Conservation (phyloP, 2,113 vertebrate genomes). For the Dolichallabes microphthalmus region DNA sequence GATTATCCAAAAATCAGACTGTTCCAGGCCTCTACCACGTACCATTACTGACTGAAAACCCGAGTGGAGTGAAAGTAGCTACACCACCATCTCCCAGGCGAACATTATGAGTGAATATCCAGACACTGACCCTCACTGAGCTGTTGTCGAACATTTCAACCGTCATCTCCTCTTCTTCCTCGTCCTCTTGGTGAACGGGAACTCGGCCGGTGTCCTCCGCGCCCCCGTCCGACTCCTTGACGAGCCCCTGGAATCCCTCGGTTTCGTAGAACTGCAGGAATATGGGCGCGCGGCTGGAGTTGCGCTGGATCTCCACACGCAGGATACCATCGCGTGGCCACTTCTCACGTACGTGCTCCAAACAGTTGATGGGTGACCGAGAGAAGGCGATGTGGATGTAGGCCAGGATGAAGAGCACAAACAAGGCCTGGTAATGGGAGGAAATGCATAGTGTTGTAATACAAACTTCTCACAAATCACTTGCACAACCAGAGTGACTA, state of each 20-base stretch:
- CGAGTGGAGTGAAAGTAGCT: background rate
- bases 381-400: slow-evolving; percentile 99
- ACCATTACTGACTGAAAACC: background rate
- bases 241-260: slow-evolving; percentile 73
- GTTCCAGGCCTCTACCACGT: background rate
- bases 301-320: slow-evolving; percentile 91
- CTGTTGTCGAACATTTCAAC: slow-evolving; percentile 93
- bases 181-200: slow-evolving; percentile 67
- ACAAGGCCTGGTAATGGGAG: slow-evolving; percentile 78
- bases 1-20: background rate
- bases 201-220: slow-evolving; percentile 67
- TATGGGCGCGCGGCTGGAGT: slow-evolving; percentile 87
- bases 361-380: slow-evolving; percentile 91
- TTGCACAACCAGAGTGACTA: background rate
- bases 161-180: slow-evolving; percentile 88
- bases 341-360: slow-evolving; percentile 91
- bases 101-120: background rate
- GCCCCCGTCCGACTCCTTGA: slow-evolving; percentile 66
- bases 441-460: background rate
- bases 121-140: slow-evolving; percentile 73
- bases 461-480: background rate
- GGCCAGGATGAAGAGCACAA: slow-evolving; percentile 94
- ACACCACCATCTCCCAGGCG: background rate
- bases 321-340: slow-evolving; percentile 94
- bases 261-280: slow-evolving; percentile 88